phyloP scores from a whole-genome alignment of 2,888 invertebrate genomes.

The Tachina lurida region DNA sequence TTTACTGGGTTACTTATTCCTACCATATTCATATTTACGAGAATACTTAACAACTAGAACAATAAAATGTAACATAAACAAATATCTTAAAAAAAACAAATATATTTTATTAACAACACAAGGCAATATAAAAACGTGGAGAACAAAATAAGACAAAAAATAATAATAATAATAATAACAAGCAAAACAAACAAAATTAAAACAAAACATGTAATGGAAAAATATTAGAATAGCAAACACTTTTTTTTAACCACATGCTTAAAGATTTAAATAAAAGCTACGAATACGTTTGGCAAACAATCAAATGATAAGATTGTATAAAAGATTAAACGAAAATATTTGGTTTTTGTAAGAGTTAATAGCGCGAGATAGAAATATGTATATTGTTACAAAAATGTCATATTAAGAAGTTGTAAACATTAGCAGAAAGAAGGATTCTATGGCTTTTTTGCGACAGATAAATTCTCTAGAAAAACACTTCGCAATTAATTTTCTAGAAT shows the following conservation, averaged over 20 bases:
- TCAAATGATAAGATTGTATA: background rate
- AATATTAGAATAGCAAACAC: slow-evolving; percentile 54
- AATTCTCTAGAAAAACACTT: too few species aligned
- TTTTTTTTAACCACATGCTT: slow-evolving; percentile 7
- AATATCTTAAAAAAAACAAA: slow-evolving; percentile 34
- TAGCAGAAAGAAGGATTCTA: too few species aligned
- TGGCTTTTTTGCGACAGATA: too few species aligned
- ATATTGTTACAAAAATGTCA: too few species aligned
- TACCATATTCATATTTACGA: slow-evolving; percentile 25
- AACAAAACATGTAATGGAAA: slow-evolving; percentile 24
- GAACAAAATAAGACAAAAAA: slow-evolving; percentile 26
- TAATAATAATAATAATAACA: background rate
- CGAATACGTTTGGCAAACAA: slow-evolving; percentile 8
- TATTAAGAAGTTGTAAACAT: too few species aligned
- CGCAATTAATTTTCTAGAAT: too few species aligned
- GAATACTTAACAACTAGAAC: slow-evolving; percentile 39
- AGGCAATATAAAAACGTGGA: slow-evolving; percentile 24
- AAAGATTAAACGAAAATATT: background rate
- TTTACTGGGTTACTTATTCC: slow-evolving; percentile 10
- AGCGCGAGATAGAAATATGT: background rate
- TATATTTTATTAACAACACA: slow-evolving; percentile 47
- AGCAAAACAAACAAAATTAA: background rate
- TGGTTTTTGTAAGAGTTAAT: slow-evolving; percentile 12
- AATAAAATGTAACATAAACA: slow-evolving; percentile 20
- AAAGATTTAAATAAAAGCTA: slow-evolving; percentile 1